phyloP scores from a whole-genome alignment of 1,140 invertebrate genomes.

The Ptiloglossa arizonensis region DNA sequence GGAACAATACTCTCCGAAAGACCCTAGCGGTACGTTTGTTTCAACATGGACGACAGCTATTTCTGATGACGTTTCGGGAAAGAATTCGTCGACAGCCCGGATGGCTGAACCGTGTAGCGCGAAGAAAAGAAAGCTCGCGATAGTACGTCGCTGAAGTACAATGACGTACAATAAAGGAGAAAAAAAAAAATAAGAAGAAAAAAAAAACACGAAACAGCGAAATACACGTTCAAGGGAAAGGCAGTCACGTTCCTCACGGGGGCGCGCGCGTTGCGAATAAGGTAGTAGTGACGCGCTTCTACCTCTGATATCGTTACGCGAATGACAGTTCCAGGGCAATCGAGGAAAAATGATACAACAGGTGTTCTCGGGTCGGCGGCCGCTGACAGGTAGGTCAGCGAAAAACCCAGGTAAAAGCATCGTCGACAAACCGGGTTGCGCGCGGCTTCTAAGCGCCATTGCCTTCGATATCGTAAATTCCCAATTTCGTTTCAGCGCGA shows the following conservation, averaged over 20 bases:
- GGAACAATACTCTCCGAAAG: no score
- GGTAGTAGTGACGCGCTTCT: not conserved
- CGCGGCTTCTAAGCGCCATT: not conserved
- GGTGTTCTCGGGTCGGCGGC: slow-evolving; percentile 30
- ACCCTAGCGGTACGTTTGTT: no score
- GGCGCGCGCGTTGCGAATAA: not conserved
- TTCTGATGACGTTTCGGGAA: no score
- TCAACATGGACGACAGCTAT: no score
- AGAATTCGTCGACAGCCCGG: no score
- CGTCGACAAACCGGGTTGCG: not conserved
- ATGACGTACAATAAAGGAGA: no score
- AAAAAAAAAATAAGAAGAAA: not conserved
- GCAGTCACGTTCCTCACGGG: not conserved
- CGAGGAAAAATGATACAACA: slow-evolving; percentile 58
- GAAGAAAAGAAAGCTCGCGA: no score
- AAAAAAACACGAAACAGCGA: not conserved
- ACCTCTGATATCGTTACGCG: slow-evolving; percentile 48
- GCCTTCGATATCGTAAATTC: slow-evolving; percentile 15
- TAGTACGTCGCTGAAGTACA: no score
- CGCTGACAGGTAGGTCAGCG: slow-evolving; percentile 34
- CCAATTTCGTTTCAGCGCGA: slow-evolving; percentile 7
- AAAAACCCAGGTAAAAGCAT: slow-evolving; percentile 13
- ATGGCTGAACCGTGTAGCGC: no score
- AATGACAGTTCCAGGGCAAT: slow-evolving; percentile 55
- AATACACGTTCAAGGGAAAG: not conserved